Evolutionary conservation across 2,888 invertebrate species (phyloP), one percentile per base, ranked within the genome.

Genomic region (Iphiclides podalirius): DNA sequence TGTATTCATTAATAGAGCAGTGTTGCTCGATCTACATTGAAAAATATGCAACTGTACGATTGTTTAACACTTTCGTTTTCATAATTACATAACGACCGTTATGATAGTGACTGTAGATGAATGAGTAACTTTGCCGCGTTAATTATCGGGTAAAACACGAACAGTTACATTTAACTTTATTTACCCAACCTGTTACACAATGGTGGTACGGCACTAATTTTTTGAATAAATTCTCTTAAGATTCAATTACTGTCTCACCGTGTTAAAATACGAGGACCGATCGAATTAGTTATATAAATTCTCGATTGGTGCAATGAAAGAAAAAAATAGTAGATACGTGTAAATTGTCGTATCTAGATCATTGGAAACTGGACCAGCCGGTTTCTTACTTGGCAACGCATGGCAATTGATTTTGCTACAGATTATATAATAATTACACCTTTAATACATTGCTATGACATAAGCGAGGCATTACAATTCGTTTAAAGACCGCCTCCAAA

Each of bases 331-430:
- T 12, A 17, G 11, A 41, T 38, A 13, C 7, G 31, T 44, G 23
- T 39, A 14, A 34, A 45, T 28, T 28, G n/a, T 44, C 36, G 26
- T 26, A 44, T 46, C 33, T 34, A 33, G 34, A 39, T 34, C 34
- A 26, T 7, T 20, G 39, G 23, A 47, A 12, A 47, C 39, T 39
- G 20, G 34, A 39, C 4, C n/a, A 12, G 34, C 46, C 20, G 34
- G 46, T 46, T 33, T 34, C 14, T 17, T 33, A 17, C 15, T 37
- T 13, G 17, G 11, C 7, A 14, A 23, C 36, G n/a, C 9, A 35
- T 4, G 33, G 1, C 38, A 31, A 39, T 16, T 45, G 16, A 33
- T 6, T 33, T 12, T 33, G 12, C 33, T 16, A n/a, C 28, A 9
- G 4, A n/a, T 31, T 31, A 31, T 31, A 31, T 31, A 31, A 31